Conservation (phyloP, 1,140 invertebrate species). For the Monochamus saltuarius region DNA sequence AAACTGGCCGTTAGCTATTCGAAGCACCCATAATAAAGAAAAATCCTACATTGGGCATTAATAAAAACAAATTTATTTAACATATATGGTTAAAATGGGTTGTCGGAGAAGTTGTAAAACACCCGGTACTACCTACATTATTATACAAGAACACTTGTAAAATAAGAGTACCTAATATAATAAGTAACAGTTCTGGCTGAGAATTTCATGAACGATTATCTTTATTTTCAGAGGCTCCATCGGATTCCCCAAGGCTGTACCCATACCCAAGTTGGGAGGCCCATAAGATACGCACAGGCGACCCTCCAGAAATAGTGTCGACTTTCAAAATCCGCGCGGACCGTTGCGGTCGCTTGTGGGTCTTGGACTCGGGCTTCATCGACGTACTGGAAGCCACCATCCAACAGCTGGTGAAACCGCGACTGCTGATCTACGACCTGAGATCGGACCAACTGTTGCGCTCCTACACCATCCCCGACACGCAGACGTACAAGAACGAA, state of each 20-base stretch:
- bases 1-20: too few relatives aligned
- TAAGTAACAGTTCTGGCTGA: too few relatives aligned
- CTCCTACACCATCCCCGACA: constrained; percentile 61
- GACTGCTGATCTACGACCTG: constrained; percentile 72
- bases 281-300: constrained; percentile 52
- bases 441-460: constrained; percentile 68
- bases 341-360: constrained; percentile 73
- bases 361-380: constrained; percentile 69
- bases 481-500: constrained; percentile 62
- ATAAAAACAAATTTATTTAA: too few relatives aligned
- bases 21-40: too few relatives aligned
- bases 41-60: too few relatives aligned
- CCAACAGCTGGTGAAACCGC: constrained; percentile 54
- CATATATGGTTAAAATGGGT: too few relatives aligned
- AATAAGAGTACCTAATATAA: too few relatives aligned
- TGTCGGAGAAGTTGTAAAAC: too few relatives aligned
- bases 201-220: too few relatives aligned
- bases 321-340: constrained; percentile 72
- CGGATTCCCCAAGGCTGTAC: constrained; percentile 64
- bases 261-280: constrained; percentile 77
- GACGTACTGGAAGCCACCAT: constrained; percentile 13
- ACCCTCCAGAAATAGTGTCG: constrained; percentile 68
- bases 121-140: too few relatives aligned
- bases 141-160: too few relatives aligned
- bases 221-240: constrained; percentile 56